Evolutionary conservation across 30 jellyfish, hydroid and myxozoan genomes (phyloP).

Genomic region (Pelagia noctiluca): DNA sequence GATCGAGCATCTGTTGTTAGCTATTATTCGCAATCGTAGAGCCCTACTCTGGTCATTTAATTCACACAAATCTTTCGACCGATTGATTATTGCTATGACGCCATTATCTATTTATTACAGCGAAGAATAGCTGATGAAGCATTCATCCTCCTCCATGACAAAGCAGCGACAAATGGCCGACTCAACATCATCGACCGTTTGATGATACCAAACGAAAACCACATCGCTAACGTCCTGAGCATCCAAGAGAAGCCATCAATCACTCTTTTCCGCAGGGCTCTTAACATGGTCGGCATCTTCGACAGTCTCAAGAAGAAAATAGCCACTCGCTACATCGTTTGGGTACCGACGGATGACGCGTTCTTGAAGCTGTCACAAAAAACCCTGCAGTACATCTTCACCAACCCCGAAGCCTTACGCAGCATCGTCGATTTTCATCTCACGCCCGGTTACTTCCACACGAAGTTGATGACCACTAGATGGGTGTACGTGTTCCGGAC

Average conservation of each 20-base stretch:
- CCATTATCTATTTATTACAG: constrained; percentile 35
- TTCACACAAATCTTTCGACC: not conserved
- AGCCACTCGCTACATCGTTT: constrained; percentile 31
- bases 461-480: constrained; percentile 54
- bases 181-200: constrained; percentile 53
- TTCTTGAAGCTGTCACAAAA: constrained; percentile 30
- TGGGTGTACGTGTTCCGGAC: constrained; percentile 69
- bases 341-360: constrained; percentile 63
- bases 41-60: no score
- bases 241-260: constrained; percentile 41
- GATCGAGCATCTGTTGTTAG: no score
- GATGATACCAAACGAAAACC: constrained; percentile 54
- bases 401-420: constrained; percentile 23
- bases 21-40: no score
- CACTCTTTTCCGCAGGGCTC: constrained; percentile 25
- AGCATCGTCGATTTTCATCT: constrained; percentile 42
- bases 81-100: no score
- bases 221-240: constrained; percentile 27
- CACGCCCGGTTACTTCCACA: constrained; percentile 76
- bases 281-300: constrained; percentile 10
- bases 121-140: constrained; percentile 42
- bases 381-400: constrained; percentile 21
- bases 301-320: constrained; percentile 23
- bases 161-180: constrained; percentile 38
- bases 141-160: constrained; percentile 5